These are phyloP conservation scores for Helobdella robusta DNA, from an alignment of 2,888 invertebrate species.

Conservation along the genomic window DNA sequence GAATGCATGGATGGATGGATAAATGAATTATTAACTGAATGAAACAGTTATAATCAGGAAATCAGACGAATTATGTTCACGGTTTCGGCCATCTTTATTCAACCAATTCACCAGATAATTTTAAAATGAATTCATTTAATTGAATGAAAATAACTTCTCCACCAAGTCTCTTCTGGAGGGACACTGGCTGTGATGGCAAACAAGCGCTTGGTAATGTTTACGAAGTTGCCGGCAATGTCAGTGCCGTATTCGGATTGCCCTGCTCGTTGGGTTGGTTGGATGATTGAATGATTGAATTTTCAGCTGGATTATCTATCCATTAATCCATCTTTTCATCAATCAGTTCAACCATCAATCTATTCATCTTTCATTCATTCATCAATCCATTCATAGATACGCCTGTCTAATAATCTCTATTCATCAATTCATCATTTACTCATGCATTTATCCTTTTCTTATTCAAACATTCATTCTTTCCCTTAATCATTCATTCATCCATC, in stretches of 20 bases:
- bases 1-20: too few relatives aligned
- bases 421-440: background rate
- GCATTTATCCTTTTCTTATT: background rate
- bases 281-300: background rate
- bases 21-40: too few relatives aligned
- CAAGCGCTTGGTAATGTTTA: conserved; percentile 36
- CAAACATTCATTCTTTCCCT: too few relatives aligned
- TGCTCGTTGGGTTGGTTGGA: conserved; percentile 37
- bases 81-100: too few relatives aligned
- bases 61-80: too few relatives aligned
- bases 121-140: too few relatives aligned
- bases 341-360: background rate
- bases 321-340: background rate
- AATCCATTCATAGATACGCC: background rate
- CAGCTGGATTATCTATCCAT: background rate
- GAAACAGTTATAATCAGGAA: too few relatives aligned
- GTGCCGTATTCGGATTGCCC: conserved; percentile 37
- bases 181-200: conserved; percentile 36
- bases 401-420: background rate
- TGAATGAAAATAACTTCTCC: too few relatives aligned
- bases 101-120: too few relatives aligned
- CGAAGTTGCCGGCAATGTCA: conserved; percentile 15
- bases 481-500: background rate
- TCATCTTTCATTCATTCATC: background rate
- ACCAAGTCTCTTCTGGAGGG: conserved; percentile 38